phyloP scores from a whole-genome alignment of 2,113 vertebrate species.

The Rhinoptilus africanus region DNA sequence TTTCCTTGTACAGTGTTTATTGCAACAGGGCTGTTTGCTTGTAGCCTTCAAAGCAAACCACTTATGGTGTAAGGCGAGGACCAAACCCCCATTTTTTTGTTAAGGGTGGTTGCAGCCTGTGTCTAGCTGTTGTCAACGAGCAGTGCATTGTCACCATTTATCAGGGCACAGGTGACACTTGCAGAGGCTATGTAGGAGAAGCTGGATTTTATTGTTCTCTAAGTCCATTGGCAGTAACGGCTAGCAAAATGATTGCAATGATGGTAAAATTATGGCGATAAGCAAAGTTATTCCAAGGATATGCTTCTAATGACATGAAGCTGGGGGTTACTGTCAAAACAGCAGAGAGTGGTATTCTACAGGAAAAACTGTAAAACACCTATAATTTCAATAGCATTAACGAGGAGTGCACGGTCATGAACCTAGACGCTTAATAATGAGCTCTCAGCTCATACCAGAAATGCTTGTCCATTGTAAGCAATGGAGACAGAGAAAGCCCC shows the following conservation, averaged over 20 bases:
- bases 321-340: constrained; percentile 2
- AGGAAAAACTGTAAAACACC: background rate
- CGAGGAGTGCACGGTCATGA: background rate
- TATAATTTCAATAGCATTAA: background rate
- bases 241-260: background rate
- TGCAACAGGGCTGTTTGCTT: background rate
- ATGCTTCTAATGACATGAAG: background rate
- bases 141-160: fast-evolving
- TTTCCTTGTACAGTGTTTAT: background rate
- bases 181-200: background rate
- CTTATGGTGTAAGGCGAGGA: background rate
- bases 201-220: background rate
- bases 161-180: background rate
- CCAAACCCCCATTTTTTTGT: background rate
- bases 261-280: background rate
- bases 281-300: background rate
- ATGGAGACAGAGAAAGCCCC: background rate
- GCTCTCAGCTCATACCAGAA: background rate
- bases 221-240: background rate
- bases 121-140: background rate
- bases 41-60: background rate
- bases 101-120: background rate
- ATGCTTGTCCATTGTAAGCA: background rate
- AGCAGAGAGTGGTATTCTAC: background rate
- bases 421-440: background rate